Evolutionary conservation across 2,113 vertebrate species (phyloP).

Genomic region (Cochlearius cochlearius): DNA sequence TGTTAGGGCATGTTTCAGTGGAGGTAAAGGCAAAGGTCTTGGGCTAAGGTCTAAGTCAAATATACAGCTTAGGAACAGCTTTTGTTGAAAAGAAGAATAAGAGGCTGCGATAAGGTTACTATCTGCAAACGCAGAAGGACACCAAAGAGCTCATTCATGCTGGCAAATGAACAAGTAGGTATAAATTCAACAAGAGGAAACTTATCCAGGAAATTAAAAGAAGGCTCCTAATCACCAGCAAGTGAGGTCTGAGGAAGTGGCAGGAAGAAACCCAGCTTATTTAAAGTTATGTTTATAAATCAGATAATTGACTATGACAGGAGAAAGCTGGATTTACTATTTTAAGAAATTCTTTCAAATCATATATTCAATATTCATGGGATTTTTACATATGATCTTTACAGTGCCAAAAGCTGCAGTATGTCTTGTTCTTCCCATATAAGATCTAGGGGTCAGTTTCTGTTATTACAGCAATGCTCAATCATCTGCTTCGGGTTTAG

Average conservation of each 20-base stretch:
- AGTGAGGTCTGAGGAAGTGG: background rate
- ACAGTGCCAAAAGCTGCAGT: background rate
- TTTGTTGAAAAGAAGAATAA: background rate
- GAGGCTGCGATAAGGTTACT: background rate
- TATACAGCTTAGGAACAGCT: background rate
- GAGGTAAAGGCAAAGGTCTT: background rate
- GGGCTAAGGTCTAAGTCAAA: background rate
- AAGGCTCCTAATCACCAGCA: background rate
- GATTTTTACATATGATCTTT: background rate
- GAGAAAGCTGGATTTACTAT: background rate
- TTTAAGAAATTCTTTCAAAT: background rate
- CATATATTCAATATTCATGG: background rate
- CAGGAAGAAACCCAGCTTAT: background rate
- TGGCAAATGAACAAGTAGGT: background rate
- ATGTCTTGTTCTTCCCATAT: background rate
- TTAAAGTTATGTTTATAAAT: background rate
- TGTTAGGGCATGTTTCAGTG: background rate
- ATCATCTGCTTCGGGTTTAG: background rate
- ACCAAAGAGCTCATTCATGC: background rate
- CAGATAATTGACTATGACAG: background rate
- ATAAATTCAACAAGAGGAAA: background rate
- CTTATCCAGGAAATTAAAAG: background rate
- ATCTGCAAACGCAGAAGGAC: background rate
- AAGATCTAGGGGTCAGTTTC: background rate
- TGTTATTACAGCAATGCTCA: background rate